Evolutionary conservation across 2,888 invertebrate genomes (phyloP).

Genomic region (Amphipoea oculea): DNA sequence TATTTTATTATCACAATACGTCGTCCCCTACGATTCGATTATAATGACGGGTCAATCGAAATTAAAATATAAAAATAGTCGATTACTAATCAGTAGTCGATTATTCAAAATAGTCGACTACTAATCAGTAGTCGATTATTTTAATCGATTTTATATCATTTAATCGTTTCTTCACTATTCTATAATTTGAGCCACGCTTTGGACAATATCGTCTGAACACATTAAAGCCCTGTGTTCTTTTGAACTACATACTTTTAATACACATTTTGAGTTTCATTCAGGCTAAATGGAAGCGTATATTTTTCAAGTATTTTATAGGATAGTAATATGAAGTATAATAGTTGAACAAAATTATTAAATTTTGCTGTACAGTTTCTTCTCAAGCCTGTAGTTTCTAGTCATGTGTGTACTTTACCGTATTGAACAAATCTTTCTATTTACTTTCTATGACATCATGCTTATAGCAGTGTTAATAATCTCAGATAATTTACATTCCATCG

Average conservation of each 20-base stretch:
- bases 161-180: conserved; percentile 65
- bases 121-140: conserved; percentile 41
- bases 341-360: neutral
- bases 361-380: neutral
- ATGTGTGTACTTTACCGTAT: neutral
- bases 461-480: no score
- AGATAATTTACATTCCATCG: neutral
- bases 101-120: conserved; percentile 11
- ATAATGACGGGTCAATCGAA: conserved; percentile 48
- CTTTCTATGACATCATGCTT: neutral
- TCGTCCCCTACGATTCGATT: conserved; percentile 72
- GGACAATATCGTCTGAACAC: conserved; percentile 80
- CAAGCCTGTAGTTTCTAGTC: neutral
- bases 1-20: conserved; percentile 80
- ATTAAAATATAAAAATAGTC: neutral
- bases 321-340: neutral
- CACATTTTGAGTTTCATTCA: conserved; percentile 18
- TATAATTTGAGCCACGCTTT: conserved; percentile 78
- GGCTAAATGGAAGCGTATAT: conserved; percentile 43
- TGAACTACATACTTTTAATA: conserved; percentile 47
- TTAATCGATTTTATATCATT: conserved; percentile 62
- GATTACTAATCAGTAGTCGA: conserved; percentile 36
- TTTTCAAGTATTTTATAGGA: conserved; percentile 23
- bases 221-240: conserved; percentile 79
- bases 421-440: conserved; percentile 7